Conservation (phyloP, 2,797 vertebrate species). For the Chanos chanos region DNA sequence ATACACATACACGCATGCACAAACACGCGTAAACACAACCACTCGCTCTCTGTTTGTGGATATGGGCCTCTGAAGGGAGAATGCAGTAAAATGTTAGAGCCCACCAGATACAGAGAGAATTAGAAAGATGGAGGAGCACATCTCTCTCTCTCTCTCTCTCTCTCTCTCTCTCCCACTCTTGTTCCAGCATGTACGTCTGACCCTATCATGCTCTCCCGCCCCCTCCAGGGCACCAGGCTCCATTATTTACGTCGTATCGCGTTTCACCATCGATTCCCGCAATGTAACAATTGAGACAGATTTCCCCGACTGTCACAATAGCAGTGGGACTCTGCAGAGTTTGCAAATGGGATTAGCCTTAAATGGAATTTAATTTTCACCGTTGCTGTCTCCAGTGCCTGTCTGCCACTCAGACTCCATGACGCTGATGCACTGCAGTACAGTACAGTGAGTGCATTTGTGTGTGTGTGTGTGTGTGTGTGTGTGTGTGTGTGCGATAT, state of each 20-base stretch:
- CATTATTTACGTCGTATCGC: conserved; percentile 72
- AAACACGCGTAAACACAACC: too few species aligned
- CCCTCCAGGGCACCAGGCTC: conserved; percentile 47
- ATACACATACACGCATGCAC: too few species aligned
- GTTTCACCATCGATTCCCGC: conserved; percentile 68
- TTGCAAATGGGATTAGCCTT: conserved; percentile 78
- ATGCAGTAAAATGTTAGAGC: too few species aligned
- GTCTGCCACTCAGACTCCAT: conserved; percentile 70
- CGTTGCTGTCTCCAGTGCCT: conserved; percentile 66
- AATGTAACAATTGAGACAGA: conserved; percentile 71
- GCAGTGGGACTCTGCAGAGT: conserved; percentile 66
- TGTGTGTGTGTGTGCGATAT: background rate
- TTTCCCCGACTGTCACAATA: conserved; percentile 72
- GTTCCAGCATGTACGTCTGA: too few species aligned
- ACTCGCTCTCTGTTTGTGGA: background rate
- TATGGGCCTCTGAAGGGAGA: too few species aligned
- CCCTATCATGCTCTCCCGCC: conserved; percentile 60
- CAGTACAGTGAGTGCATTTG: conserved; percentile 31
- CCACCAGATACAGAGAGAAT: too few species aligned
- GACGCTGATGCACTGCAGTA: conserved; percentile 53
- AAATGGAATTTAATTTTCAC: conserved; percentile 82
- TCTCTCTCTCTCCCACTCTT: background rate
- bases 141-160: background rate
- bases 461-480: conserved; percentile 12
- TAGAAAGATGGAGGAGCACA: conserved; percentile 1